phyloP scores from a whole-genome alignment of 37 sponge, comb jelly and placozoan species.

The Agelas oroides region DNA sequence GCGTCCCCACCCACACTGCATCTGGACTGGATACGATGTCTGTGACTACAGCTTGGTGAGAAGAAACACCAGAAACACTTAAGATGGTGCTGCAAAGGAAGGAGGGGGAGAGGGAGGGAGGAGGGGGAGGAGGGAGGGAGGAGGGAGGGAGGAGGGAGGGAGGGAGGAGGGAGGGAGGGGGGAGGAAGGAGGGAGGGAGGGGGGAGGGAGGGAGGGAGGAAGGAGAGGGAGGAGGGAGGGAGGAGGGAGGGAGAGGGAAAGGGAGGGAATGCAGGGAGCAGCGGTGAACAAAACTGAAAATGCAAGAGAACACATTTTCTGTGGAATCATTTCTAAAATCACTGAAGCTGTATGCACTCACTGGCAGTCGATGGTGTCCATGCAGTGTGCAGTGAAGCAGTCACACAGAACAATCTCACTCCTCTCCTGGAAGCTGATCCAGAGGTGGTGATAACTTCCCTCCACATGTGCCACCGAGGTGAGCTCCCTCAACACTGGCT shows the following conservation, averaged over 20 bases:
- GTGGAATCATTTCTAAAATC: too few species aligned
- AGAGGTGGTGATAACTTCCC: constrained; percentile 17
- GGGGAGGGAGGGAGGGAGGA: constrained; percentile 5
- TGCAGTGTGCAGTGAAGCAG: neutral
- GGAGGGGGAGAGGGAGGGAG: neutral
- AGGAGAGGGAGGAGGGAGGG: neutral
- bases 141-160: too few species aligned
- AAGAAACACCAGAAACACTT: neutral
- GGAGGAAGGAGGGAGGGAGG: too few species aligned
- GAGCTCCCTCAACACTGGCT: neutral
- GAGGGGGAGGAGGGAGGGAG: too few species aligned
- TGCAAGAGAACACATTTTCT: too few species aligned
- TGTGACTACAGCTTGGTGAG: constrained; percentile 10
- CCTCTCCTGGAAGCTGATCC: constrained; percentile 31
- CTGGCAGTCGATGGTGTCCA: constrained; percentile 41
- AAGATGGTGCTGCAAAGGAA: constrained; percentile 10
- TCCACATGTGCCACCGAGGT: constrained; percentile 1
- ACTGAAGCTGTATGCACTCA: neutral
- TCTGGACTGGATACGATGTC: constrained; percentile 28
- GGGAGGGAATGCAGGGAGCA: too few species aligned
- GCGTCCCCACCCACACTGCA: constrained; percentile 70
- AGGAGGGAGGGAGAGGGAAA: neutral
- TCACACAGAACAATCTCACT: constrained; percentile 35
- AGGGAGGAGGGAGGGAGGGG: neutral
- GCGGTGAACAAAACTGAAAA: too few species aligned